phyloP scores from a whole-genome alignment of 2,113 vertebrate genomes.

The Protomyctophum bolini region DNA sequence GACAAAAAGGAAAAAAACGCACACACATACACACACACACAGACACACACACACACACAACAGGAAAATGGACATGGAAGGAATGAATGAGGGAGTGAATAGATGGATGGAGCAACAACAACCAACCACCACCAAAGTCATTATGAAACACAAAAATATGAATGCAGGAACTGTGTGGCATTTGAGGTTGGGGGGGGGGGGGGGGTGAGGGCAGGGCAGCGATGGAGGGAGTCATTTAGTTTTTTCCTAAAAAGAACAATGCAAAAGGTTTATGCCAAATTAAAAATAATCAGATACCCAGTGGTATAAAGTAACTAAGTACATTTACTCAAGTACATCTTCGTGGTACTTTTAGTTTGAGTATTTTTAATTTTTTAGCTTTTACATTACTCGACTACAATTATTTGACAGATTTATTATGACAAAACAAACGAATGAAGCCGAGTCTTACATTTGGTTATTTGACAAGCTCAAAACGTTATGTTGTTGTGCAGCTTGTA shows the following conservation, averaged over 20 bases:
- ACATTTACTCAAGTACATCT: too few species aligned
- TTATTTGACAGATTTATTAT: too few species aligned
- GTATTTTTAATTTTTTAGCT: too few species aligned
- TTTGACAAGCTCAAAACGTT: too few species aligned
- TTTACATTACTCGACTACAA: too few species aligned
- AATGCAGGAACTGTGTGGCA: conserved; percentile 30
- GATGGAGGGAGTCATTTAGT: conserved; percentile 38
- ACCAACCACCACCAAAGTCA: conserved; percentile 10
- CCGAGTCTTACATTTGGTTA: too few species aligned
- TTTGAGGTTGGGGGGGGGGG: background rate
- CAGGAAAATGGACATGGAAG: conserved; percentile 67
- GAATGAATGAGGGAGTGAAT: conserved; percentile 58
- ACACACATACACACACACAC: conserved; percentile 11
- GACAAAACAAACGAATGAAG: background rate
- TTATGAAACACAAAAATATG: conserved; percentile 30
- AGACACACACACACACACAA: conserved; percentile 21
- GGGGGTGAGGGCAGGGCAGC: background rate
- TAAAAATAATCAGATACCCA: conserved; percentile 3
- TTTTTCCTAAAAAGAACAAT: conserved; percentile 32
- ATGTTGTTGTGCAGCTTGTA: too few species aligned
- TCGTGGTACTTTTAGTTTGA: too few species aligned
- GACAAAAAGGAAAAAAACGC: conserved; percentile 61
- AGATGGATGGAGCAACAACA: conserved; percentile 36
- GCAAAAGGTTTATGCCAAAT: conserved; percentile 47
- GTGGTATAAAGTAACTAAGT: too few species aligned